Conservation (phyloP, 2,797 vertebrate species). For the Oryzias sinensis region DNA sequence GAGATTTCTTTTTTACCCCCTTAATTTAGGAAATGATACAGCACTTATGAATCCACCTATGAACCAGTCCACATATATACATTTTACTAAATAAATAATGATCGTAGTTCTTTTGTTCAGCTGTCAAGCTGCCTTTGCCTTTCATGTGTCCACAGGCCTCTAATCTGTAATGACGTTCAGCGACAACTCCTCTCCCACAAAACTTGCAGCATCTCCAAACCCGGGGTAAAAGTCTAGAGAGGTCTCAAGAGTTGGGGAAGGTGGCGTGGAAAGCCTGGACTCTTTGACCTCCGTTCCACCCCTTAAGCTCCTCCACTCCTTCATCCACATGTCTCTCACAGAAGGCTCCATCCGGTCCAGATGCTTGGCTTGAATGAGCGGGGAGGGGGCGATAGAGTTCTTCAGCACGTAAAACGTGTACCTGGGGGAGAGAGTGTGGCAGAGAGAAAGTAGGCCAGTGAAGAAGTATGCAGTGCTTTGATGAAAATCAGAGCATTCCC, state of each 20-base stretch:
- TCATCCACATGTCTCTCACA: conserved; percentile 75
- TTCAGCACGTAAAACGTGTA: conserved; percentile 82
- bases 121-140: conserved; percentile 14
- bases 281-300: conserved; percentile 39
- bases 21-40: conserved; percentile 28
- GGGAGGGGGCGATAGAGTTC: conserved; percentile 81
- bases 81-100: conserved; percentile 59
- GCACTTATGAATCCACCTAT: conserved; percentile 14
- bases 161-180: conserved; percentile 40
- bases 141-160: conserved; percentile 14
- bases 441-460: conserved; percentile 77
- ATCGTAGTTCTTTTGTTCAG: conserved; percentile 4
- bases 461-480: conserved; percentile 75
- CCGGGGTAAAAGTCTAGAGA: conserved; percentile 13
- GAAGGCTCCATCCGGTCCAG: conserved; percentile 79
- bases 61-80: conserved; percentile 30
- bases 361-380: conserved; percentile 79
- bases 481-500: conserved; percentile 77
- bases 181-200: conserved; percentile 36
- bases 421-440: conserved; percentile 77
- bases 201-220: conserved; percentile 23
- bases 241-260: conserved; percentile 39
- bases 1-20: conserved; percentile 15
- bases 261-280: conserved; percentile 45
- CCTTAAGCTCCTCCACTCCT: conserved; percentile 76